phyloP scores from a whole-genome alignment of 2,888 invertebrate genomes.

The Agrotis puta region DNA sequence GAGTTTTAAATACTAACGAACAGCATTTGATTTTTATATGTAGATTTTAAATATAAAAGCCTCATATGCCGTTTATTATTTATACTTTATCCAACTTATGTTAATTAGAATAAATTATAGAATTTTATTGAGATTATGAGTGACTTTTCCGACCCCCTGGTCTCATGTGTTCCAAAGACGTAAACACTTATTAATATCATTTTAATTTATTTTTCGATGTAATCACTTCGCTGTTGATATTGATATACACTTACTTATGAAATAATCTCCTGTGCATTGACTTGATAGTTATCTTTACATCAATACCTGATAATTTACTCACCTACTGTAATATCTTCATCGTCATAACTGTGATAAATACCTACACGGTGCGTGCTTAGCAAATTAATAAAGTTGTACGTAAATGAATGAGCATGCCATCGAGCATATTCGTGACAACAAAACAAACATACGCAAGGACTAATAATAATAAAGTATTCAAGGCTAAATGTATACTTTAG shows the following conservation, averaged over 20 bases:
- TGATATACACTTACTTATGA: constrained; percentile 6
- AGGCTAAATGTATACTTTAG: not conserved
- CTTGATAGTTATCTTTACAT: constrained; percentile 39
- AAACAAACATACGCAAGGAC: constrained; percentile 15
- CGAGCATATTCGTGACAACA: constrained; percentile 24
- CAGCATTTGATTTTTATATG: too few species aligned
- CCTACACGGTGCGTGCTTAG: constrained; percentile 27
- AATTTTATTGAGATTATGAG: too few species aligned
- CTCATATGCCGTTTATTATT: too few species aligned
- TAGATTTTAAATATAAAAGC: too few species aligned
- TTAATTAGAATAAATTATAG: too few species aligned
- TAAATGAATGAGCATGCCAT: constrained; percentile 23
- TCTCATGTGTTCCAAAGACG: too few species aligned
- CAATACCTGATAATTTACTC: constrained; percentile 29
- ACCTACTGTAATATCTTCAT: constrained; percentile 46
- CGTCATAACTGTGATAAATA: constrained; percentile 40
- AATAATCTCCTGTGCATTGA: constrained; percentile 6
- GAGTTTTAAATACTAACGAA: too few species aligned
- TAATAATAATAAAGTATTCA: constrained; percentile 23
- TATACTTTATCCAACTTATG: too few species aligned
- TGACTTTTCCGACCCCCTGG: too few species aligned
- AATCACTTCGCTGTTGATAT: constrained; percentile 25
- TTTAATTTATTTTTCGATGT: not conserved
- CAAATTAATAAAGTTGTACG: constrained; percentile 26
- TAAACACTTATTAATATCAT: too few species aligned